These are phyloP conservation scores for Elaeidobius kamerunicus DNA, from an alignment of 2,888 invertebrate species.

Conservation along the genomic window DNA sequence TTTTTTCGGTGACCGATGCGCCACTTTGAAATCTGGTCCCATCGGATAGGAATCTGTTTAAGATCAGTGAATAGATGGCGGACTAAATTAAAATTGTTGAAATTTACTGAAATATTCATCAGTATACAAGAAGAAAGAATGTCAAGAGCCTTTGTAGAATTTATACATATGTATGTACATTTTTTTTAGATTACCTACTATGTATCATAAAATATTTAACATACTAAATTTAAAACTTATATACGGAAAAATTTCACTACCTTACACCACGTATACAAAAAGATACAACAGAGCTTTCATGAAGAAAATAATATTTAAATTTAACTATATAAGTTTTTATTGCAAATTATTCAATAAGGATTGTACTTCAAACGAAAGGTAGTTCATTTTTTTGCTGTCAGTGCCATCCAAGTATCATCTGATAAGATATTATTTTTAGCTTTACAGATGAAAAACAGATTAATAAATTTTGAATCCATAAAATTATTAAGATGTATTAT, in stretches of 20 bases:
- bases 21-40: constrained; percentile 31
- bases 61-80: constrained; percentile 25
- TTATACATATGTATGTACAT: constrained; percentile 6
- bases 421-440: too few relatives aligned
- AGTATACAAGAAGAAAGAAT: constrained; percentile 24
- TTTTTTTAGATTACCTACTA: background rate
- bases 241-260: background rate
- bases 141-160: constrained; percentile 21
- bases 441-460: too few relatives aligned
- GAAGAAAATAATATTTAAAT: too few relatives aligned
- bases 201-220: too few relatives aligned
- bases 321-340: too few relatives aligned
- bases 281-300: too few relatives aligned
- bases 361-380: too few relatives aligned
- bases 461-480: too few relatives aligned
- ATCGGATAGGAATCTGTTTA: constrained; percentile 29
- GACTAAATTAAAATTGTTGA: constrained; percentile 31
- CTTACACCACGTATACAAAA: background rate
- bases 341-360: too few relatives aligned
- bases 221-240: background rate
- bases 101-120: constrained; percentile 32
- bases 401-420: too few relatives aligned
- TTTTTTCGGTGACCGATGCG: constrained; percentile 29
- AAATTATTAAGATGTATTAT: too few relatives aligned
- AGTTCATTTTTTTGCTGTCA: too few relatives aligned